A percentile compares a stretch with the other conserved stretches of the same genome.
These are phyloP conservation scores for Botia almorhae DNA, from an alignment of 2,797 vertebrate genomes.

Conservation along the genomic window DNA sequence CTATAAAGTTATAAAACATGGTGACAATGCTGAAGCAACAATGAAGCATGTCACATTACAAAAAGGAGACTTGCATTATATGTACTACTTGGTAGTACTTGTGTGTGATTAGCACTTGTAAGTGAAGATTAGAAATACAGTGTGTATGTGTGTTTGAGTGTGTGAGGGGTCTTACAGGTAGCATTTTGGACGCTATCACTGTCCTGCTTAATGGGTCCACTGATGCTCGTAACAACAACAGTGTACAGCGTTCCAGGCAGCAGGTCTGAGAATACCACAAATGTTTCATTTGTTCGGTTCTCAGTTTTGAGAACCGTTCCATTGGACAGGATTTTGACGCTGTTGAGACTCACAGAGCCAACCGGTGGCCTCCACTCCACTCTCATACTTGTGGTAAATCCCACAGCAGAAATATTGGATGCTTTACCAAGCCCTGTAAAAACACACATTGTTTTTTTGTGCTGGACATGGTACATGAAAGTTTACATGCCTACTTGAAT, in stretches of 20 bases:
- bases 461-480: background rate
- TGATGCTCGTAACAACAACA: slow-evolving; percentile 56
- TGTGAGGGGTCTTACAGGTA: slow-evolving; percentile 69
- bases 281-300: background rate
- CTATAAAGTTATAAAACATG: background rate
- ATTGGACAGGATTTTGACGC: background rate
- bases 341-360: slow-evolving; percentile 63
- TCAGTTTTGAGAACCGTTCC: rapidly evolving
- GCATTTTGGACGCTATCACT: slow-evolving; percentile 49
- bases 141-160: background rate
- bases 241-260: slow-evolving; percentile 67
- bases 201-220: slow-evolving; percentile 39
- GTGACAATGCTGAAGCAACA: too few relatives aligned
- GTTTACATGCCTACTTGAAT: background rate
- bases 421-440: slow-evolving; percentile 64
- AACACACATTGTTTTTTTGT: background rate
- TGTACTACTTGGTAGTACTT: too few relatives aligned
- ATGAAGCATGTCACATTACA: too few relatives aligned
- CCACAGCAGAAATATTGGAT: slow-evolving; percentile 47
- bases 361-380: slow-evolving; percentile 62
- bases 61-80: too few relatives aligned
- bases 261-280: slow-evolving; percentile 32
- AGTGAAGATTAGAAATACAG: background rate
- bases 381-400: slow-evolving; percentile 59
- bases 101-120: too few relatives aligned